phyloP scores from a whole-genome alignment of 2,113 vertebrate species.

The Aspiorhynchus laticeps region DNA sequence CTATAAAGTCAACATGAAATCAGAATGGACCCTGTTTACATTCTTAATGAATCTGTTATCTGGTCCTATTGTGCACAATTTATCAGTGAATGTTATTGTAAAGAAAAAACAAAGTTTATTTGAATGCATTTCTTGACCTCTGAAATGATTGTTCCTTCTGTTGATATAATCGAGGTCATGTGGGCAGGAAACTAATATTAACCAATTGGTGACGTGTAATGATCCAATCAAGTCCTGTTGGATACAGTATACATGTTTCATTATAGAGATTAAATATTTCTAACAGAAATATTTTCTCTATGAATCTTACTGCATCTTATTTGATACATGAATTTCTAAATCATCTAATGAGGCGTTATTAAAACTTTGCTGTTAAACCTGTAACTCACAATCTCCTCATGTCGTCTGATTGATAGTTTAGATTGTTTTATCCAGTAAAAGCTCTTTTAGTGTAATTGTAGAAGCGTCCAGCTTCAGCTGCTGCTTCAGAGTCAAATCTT shows the following conservation, averaged over 20 bases:
- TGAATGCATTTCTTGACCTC: not conserved
- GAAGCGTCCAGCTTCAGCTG: too few species aligned
- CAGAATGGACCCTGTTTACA: not conserved
- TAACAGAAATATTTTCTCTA: too few species aligned
- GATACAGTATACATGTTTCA: not conserved
- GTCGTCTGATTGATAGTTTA: too few species aligned
- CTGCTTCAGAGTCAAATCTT: too few species aligned
- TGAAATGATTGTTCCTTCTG: not conserved
- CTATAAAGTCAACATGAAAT: not conserved
- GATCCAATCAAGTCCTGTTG: not conserved
- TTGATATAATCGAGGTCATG: not conserved
- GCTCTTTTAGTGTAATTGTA: too few species aligned
- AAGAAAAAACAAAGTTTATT: slow-evolving; percentile 5
- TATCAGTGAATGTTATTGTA: slow-evolving; percentile 10
- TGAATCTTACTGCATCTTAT: too few species aligned
- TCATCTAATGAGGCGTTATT: not conserved
- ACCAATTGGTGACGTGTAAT: not conserved
- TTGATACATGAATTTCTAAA: too few species aligned
- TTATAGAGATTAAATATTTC: not conserved
- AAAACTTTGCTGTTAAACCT: too few species aligned
- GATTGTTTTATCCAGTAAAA: too few species aligned
- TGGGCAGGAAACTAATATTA: not conserved
- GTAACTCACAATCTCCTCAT: too few species aligned
- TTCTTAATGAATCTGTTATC: not conserved
- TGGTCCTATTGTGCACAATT: not conserved